Percentiles rank a stretch among this genome's conserved stretches.
phyloP scores from a whole-genome alignment of 2,113 vertebrate species.

The Motacilla alba region DNA sequence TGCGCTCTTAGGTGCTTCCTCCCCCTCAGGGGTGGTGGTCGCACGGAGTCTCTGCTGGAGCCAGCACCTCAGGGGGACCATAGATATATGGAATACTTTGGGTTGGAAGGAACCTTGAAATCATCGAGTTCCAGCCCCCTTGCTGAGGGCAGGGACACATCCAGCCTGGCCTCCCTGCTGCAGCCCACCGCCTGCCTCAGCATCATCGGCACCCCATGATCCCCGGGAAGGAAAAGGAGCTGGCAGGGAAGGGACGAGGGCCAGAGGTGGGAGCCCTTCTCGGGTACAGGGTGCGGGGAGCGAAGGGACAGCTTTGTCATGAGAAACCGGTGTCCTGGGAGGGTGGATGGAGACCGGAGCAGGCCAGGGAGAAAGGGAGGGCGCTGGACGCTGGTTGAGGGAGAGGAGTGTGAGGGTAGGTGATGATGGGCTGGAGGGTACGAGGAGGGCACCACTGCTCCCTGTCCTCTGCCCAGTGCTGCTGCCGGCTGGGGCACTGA shows the following conservation, averaged over 20 bases:
- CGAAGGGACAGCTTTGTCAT: rapidly evolving
- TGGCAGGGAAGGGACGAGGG: rapidly evolving
- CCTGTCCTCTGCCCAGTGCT: neutral
- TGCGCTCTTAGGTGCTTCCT: neutral
- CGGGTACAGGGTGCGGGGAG: rapidly evolving
- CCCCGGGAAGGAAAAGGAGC: rapidly evolving
- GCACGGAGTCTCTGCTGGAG: rapidly evolving
- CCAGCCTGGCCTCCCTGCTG: neutral
- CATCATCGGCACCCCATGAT: rapidly evolving
- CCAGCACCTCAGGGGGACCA: no score
- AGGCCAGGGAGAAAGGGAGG: neutral
- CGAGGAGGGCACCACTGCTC: rapidly evolving
- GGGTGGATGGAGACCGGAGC: neutral
- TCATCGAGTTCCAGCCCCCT: rapidly evolving
- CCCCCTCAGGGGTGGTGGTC: rapidly evolving
- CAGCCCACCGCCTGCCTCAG: neutral
- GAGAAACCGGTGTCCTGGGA: neutral
- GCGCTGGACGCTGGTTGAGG: neutral
- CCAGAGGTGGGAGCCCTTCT: neutral
- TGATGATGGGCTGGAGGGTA: rapidly evolving
- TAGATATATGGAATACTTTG: neutral
- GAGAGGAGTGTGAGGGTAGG: neutral
- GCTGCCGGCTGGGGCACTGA: rapidly evolving
- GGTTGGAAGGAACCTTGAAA: neutral
- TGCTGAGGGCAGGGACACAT: neutral